phyloP scores from a whole-genome alignment of 2,888 invertebrate genomes.

The Calephelis perditalis region DNA sequence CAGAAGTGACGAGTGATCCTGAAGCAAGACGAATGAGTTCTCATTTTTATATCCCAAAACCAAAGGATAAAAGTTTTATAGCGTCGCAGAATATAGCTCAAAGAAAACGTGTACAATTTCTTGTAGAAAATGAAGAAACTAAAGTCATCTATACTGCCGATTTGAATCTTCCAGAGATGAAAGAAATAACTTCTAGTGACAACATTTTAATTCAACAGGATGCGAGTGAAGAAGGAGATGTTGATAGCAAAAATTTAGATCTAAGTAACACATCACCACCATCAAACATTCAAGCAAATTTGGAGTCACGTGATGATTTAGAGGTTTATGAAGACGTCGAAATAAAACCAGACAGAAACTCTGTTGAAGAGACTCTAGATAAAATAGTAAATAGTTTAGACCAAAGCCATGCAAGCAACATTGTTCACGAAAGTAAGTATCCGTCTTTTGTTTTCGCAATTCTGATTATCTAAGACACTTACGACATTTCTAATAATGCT shows the following conservation, averaged over 20 bases:
- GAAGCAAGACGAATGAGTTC: slow-evolving; percentile 58
- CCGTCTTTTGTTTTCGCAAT: too few species aligned
- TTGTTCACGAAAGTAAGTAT: not conserved
- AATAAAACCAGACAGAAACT: slow-evolving; percentile 25
- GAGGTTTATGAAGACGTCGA: slow-evolving; percentile 36
- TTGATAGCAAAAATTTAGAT: slow-evolving; percentile 31
- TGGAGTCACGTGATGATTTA: slow-evolving; percentile 42
- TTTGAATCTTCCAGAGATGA: slow-evolving; percentile 58
- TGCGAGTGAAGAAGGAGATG: slow-evolving; percentile 25
- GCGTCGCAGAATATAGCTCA: slow-evolving; percentile 56
- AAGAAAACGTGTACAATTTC: slow-evolving; percentile 85
- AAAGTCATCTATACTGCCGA: slow-evolving; percentile 71
- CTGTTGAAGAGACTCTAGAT: not conserved
- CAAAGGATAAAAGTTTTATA: slow-evolving; percentile 53
- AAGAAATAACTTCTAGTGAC: slow-evolving; percentile 31
- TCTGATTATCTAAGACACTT: too few species aligned
- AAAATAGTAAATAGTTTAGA: not conserved
- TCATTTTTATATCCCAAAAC: slow-evolving; percentile 81
- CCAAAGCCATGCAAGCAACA: not conserved
- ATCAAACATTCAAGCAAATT: slow-evolving; percentile 21
- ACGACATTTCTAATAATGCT: too few species aligned
- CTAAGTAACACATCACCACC: not conserved
- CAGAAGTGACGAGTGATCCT: slow-evolving; percentile 48
- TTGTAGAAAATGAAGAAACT: slow-evolving; percentile 81
- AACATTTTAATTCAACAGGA: slow-evolving; percentile 27